phyloP scores from a whole-genome alignment of 2,113 vertebrate genomes.

The Nematolebias whitei region DNA sequence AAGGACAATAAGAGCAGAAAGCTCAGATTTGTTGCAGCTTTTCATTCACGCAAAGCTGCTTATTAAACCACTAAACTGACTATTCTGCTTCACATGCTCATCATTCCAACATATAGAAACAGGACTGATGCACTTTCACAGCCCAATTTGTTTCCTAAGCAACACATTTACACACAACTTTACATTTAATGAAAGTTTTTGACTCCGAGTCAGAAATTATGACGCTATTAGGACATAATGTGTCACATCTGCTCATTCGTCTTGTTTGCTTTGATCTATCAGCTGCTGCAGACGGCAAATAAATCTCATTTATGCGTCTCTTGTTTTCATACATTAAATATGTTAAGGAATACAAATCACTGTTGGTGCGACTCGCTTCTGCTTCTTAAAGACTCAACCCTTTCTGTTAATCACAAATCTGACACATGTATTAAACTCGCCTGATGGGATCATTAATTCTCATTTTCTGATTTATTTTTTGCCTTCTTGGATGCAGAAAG shows the following conservation, averaged over 20 bases:
- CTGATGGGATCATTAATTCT: constrained; percentile 3
- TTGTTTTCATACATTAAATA: constrained; percentile 11
- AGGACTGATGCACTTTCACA: not conserved
- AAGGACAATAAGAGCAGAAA: not conserved
- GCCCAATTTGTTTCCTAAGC: constrained; percentile 15
- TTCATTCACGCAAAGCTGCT: not conserved
- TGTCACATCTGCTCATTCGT: constrained; percentile 8
- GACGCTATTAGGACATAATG: constrained; percentile 3
- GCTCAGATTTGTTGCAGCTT: not conserved
- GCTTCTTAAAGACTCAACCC: not conserved
- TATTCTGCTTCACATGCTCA: too few species aligned
- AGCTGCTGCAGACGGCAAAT: constrained; percentile 9
- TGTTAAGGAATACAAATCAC: constrained; percentile 4
- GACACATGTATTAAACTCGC: not conserved
- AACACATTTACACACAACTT: constrained; percentile 19
- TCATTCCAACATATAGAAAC: not conserved
- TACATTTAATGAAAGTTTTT: constrained; percentile 1
- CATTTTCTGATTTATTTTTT: not conserved
- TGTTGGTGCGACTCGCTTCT: not conserved
- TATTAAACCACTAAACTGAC: constrained; percentile 3
- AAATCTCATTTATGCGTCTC: constrained; percentile 16
- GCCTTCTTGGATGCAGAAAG: not conserved
- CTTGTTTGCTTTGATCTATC: constrained; percentile 4
- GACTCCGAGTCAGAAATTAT: not conserved
- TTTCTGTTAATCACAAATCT: not conserved